Conservation (phyloP, 2,888 invertebrate genomes). For the Hymenopus coronatus region DNA sequence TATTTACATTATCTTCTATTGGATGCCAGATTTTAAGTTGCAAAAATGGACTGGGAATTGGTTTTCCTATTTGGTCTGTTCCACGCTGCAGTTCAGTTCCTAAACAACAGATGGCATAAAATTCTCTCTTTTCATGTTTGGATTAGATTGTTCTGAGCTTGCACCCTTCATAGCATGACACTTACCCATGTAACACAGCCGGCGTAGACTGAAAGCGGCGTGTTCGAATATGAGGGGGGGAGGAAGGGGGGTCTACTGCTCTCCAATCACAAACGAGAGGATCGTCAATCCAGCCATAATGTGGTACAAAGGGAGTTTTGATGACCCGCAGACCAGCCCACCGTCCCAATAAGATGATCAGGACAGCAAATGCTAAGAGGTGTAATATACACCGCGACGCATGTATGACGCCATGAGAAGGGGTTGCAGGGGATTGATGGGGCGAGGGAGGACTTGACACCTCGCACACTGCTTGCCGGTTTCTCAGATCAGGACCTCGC, state of each 20-base stretch:
- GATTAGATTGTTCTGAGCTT: no score
- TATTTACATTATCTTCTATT: no score
- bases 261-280: constrained; percentile 26
- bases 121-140: no score
- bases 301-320: background rate
- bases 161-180: background rate
- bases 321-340: constrained; percentile 21
- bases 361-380: constrained; percentile 16
- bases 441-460: constrained; percentile 39
- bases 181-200: constrained; percentile 5
- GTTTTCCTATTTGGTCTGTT: no score
- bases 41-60: no score
- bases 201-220: constrained; percentile 31
- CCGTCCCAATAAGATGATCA: constrained; percentile 14
- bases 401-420: constrained; percentile 41
- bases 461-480: constrained; percentile 32
- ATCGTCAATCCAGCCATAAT: constrained; percentile 9
- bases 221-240: constrained; percentile 45
- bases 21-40: no score
- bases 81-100: no score
- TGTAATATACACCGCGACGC: constrained; percentile 36
- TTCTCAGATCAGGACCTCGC: constrained; percentile 11
- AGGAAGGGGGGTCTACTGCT: constrained; percentile 32
- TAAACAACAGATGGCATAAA: no score
- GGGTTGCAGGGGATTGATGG: constrained; percentile 34